phyloP scores from a whole-genome alignment of 1,140 invertebrate species.

The Orchesella cincta region DNA sequence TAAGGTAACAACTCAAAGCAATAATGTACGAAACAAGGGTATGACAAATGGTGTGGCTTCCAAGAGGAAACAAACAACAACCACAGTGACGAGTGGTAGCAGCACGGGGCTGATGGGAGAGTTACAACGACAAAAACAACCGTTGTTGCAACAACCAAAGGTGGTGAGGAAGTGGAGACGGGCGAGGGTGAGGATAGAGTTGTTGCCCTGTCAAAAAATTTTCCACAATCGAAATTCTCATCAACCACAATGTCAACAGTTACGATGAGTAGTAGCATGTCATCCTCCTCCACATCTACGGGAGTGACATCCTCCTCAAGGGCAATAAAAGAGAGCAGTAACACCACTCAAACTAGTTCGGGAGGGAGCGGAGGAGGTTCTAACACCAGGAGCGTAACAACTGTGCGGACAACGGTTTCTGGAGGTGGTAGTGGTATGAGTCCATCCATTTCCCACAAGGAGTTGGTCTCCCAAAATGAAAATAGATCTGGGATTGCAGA shows the following conservation, averaged over 20 bases:
- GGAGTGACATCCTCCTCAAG: not conserved
- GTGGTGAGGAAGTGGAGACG: not conserved
- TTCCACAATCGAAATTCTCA: slow-evolving; percentile 2
- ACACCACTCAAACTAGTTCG: too few species aligned
- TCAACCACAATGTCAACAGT: not conserved
- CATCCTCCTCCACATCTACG: not conserved
- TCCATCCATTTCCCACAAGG: not conserved
- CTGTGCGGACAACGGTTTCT: not conserved
- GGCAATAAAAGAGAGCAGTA: not conserved
- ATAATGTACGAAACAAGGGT: not conserved
- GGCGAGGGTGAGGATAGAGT: not conserved
- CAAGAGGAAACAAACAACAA: slow-evolving; percentile 17
- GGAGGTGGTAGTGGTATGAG: not conserved
- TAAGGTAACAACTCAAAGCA: not conserved
- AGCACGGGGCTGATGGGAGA: not conserved
- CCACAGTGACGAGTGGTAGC: slow-evolving; percentile 7
- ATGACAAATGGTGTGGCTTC: slow-evolving; percentile 16
- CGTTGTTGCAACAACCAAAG: not conserved
- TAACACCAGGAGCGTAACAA: not conserved
- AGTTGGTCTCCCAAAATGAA: not conserved
- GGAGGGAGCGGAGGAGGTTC: not conserved
- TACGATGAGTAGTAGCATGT: not conserved
- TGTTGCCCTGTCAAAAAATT: not conserved
- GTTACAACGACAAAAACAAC: slow-evolving; percentile 2
- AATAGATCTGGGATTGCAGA: not conserved